These are phyloP conservation scores for Poeciliopsis presidionis DNA, from an alignment of 2,797 vertebrate genomes.

Conservation along the genomic window DNA sequence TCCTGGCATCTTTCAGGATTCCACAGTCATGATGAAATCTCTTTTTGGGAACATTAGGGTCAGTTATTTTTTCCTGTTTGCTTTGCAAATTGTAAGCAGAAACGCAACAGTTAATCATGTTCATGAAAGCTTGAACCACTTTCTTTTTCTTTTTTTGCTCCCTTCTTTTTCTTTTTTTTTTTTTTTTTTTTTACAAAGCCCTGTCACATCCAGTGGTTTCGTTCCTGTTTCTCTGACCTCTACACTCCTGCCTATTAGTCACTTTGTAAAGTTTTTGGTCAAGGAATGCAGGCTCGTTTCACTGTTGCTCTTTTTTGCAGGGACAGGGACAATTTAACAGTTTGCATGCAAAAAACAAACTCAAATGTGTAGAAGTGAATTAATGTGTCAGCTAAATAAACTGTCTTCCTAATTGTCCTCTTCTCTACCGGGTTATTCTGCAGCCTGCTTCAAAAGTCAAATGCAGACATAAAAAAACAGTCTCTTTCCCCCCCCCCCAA, in stretches of 20 bases:
- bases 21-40: slow-evolving; percentile 71
- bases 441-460: slow-evolving; percentile 38
- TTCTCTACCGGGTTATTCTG: slow-evolving; percentile 11
- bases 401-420: slow-evolving; percentile 20
- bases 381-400: slow-evolving; percentile 22
- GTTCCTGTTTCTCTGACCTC: slow-evolving; percentile 75
- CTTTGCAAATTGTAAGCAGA: slow-evolving; percentile 48
- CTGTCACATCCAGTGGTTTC: slow-evolving; percentile 63
- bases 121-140: slow-evolving; percentile 35
- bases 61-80: slow-evolving; percentile 54
- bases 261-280: slow-evolving; percentile 64
- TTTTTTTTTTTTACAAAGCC: slow-evolving; percentile 31
- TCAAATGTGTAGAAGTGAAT: slow-evolving; percentile 6
- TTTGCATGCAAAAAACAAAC: slow-evolving; percentile 26
- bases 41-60: slow-evolving; percentile 62
- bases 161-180: slow-evolving; percentile 10
- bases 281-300: slow-evolving; percentile 65
- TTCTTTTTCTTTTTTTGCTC: slow-evolving; percentile 17
- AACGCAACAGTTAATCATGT: slow-evolving; percentile 39
- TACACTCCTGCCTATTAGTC: slow-evolving; percentile 64
- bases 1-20: slow-evolving; percentile 76
- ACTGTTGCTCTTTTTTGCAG: slow-evolving; percentile 22
- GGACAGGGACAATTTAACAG: slow-evolving; percentile 26
- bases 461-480: slow-evolving; percentile 62
- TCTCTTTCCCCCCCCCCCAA: slow-evolving; percentile 52